These are phyloP conservation scores for Harmothoe impar DNA, from an alignment of 2,888 invertebrate genomes.

Conservation along the genomic window DNA sequence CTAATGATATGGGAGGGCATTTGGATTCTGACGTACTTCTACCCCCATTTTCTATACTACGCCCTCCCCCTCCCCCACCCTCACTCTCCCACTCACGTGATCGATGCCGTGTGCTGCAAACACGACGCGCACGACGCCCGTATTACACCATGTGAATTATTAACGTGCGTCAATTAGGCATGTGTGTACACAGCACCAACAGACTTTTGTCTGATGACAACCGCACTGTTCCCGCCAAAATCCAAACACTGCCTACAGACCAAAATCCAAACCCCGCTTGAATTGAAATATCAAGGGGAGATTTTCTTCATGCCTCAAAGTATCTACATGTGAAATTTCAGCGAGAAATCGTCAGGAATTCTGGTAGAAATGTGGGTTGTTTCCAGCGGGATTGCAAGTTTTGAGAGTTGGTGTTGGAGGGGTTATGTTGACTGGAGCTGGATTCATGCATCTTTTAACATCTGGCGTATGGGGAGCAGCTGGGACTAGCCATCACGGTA, in stretches of 20 bases:
- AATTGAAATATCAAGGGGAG: background rate
- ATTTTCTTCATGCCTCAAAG: background rate
- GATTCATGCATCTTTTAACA: slow-evolving; percentile 52
- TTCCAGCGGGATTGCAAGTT: background rate
- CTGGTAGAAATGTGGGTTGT: background rate
- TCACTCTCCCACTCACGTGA: background rate
- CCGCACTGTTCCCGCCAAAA: slow-evolving; percentile 30
- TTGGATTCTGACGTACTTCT: background rate
- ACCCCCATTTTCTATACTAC: background rate
- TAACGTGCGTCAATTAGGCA: slow-evolving; percentile 60
- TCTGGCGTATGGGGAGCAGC: slow-evolving; percentile 39
- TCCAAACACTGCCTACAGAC: background rate
- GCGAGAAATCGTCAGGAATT: background rate
- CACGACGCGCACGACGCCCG: slow-evolving; percentile 41
- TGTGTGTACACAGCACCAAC: slow-evolving; percentile 56
- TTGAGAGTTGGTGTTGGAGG: background rate
- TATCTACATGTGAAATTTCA: background rate
- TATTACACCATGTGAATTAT: slow-evolving; percentile 49
- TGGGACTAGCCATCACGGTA: slow-evolving; percentile 48
- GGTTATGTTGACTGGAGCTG: background rate
- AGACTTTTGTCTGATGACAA: slow-evolving; percentile 33
- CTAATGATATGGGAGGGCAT: too few species aligned
- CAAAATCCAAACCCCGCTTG: background rate
- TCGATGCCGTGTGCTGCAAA: slow-evolving; percentile 29
- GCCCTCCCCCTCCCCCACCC: background rate